phyloP scores from a whole-genome alignment of 1,140 invertebrate genomes.

The Euwallacea similis region DNA sequence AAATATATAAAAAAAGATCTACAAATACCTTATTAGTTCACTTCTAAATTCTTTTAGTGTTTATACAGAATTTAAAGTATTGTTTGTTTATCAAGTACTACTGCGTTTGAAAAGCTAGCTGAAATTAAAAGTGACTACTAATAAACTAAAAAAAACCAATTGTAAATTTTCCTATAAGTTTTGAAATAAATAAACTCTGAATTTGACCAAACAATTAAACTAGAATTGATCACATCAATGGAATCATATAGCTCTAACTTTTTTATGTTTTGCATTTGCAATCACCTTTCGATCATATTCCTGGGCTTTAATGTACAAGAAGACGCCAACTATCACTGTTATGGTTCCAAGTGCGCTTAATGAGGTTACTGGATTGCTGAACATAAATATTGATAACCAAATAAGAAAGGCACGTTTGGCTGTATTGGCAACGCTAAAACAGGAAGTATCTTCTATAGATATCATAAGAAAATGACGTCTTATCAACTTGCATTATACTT shows the following conservation, averaged over 20 bases:
- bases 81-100: too few relatives aligned
- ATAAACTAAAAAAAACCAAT: too few relatives aligned
- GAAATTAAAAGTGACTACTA: too few relatives aligned
- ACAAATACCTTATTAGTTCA: too few relatives aligned
- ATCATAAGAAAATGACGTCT: neutral
- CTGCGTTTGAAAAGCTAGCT: neutral
- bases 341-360: constrained; percentile 76
- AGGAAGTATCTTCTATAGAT: constrained; percentile 7
- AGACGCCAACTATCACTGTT: constrained; percentile 75
- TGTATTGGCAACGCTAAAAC: constrained; percentile 81
- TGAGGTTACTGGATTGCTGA: constrained; percentile 78
- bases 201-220: neutral
- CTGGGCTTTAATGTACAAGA: constrained; percentile 76
- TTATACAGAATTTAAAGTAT: too few relatives aligned
- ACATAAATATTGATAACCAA: constrained; percentile 79
- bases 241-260: constrained; percentile 50
- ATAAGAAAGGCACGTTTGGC: constrained; percentile 82
- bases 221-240: neutral
- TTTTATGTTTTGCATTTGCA: constrained; percentile 50
- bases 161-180: too few relatives aligned
- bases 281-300: constrained; percentile 57
- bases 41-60: too few relatives aligned
- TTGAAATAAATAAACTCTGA: too few relatives aligned
- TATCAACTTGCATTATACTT: neutral
- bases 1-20: too few relatives aligned